Conservation (phyloP, 53 echinoderm and acorn worm genomes). For the Echinometra lucunter region DNA sequence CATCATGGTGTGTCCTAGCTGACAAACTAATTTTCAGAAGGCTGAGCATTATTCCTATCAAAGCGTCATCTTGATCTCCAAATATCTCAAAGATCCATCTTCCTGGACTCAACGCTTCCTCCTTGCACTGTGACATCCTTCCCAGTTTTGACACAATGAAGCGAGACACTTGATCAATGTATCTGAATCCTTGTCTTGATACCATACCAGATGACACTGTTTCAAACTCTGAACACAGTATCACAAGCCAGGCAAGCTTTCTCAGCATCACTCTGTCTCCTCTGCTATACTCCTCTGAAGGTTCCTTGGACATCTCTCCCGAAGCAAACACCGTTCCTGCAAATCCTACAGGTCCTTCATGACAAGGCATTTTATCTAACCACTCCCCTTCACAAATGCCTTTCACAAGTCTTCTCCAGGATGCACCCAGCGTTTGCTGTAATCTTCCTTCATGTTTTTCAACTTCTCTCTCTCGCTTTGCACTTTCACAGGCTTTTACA, state of each 20-base stretch:
- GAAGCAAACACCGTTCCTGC: conserved; percentile 62
- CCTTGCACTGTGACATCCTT: no score
- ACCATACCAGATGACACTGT: background rate
- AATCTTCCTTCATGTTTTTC: background rate
- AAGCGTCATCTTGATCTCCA: conserved; percentile 87
- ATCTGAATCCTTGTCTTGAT: background rate
- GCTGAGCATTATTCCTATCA: conserved; percentile 74
- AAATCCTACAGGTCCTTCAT: conserved; percentile 64
- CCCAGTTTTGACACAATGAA: conserved; percentile 56
- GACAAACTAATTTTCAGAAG: conserved; percentile 59
- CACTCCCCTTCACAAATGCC: conserved; percentile 11
- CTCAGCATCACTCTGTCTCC: conserved; percentile 68
- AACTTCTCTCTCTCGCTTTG: background rate
- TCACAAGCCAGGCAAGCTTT: conserved; percentile 50
- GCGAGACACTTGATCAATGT: background rate
- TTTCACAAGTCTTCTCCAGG: background rate
- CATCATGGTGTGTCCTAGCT: background rate
- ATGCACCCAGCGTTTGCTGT: background rate
- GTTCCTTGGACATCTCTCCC: background rate
- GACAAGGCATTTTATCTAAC: conserved; percentile 64
- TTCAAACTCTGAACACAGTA: conserved; percentile 35
- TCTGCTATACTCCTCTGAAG: background rate
- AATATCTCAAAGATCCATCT: conserved; percentile 83
- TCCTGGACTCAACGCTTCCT: background rate
- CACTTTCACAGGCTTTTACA: conserved; percentile 25